Base-by-base conservation (phyloP, 2,888 invertebrate genomes). In the Nymphalis urticae region DNA sequence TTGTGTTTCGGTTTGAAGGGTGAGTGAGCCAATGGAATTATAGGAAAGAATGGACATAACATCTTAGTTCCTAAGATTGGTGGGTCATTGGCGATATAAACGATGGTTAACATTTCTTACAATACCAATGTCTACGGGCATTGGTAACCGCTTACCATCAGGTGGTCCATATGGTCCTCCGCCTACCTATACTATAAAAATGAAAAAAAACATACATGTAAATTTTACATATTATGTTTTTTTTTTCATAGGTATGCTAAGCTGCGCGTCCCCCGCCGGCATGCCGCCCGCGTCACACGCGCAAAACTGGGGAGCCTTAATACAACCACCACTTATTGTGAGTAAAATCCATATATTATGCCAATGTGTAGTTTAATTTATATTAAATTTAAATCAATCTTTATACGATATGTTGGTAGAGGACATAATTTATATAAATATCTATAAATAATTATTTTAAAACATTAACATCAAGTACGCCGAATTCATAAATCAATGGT, bases 191-290 rank as follows among this genome's bases (percentile, higher is more conserved):
- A 21, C 1, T 21, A 21, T 21, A 21, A 21, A 21, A n/a, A n/a
- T n/a, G n/a, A n/a, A 21, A 21, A 21, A 21, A 21, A 8, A 58
- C 19, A 7, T 58, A 19, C 13, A 19, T 19, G 5, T 36, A 36
- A 3, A 19, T 58, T 13, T 32, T 42, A n/a, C n/a, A 58, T 56
- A 21, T 47, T 73, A 75, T 75, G 73, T 1, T 76, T 73, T 72
- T 62, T 73, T 72, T 62, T 36, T 65, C 8, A 19, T 79, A 91
- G 90, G 82, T 77, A 92, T 92, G 92, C 81, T 92, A 76, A 91
- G 89, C 72, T 92, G 92, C 75, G 91, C 91, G 9, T 80, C 89
- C 70, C 88, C 90, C 80, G 88, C 90, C 79, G 89, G 88, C 82
- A 90, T 92, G 92, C 85, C 90, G 83, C 86, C 91, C 75, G 85